Conservation (phyloP, 2,113 vertebrate genomes). For the Apus apus region DNA sequence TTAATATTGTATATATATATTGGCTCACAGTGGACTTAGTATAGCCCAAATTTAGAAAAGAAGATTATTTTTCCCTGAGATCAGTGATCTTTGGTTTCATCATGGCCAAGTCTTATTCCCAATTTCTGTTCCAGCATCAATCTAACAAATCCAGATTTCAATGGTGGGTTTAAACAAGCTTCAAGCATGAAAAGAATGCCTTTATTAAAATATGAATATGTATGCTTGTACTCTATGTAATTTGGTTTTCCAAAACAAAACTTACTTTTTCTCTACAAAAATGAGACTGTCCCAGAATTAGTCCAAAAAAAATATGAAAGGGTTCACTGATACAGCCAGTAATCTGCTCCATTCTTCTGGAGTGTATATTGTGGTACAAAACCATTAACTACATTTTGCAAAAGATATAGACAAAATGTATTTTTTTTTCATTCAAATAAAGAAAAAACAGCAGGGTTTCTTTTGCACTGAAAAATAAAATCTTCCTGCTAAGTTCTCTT, state of each 20-base stretch:
- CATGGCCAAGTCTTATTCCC: background rate
- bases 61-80: background rate
- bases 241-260: background rate
- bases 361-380: background rate
- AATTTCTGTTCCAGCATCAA: background rate
- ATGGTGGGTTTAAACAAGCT: constrained; percentile 26
- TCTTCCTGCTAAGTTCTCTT: background rate
- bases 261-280: background rate
- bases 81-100: constrained; percentile 25
- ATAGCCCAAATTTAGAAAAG: background rate
- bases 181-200: constrained; percentile 17
- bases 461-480: background rate
- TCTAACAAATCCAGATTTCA: constrained; percentile 17
- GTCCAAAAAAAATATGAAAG: background rate
- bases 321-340: background rate
- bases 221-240: background rate
- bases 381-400: background rate
- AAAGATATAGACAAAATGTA: background rate
- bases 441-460: fast-evolving
- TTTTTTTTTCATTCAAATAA: background rate
- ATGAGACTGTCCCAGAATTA: background rate
- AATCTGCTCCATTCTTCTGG: background rate
- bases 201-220: constrained; percentile 20
- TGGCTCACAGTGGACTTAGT: background rate
- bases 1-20: constrained; percentile 22